phyloP scores from a whole-genome alignment of 2,113 vertebrate genomes.

The Chloropsis hardwickii region DNA sequence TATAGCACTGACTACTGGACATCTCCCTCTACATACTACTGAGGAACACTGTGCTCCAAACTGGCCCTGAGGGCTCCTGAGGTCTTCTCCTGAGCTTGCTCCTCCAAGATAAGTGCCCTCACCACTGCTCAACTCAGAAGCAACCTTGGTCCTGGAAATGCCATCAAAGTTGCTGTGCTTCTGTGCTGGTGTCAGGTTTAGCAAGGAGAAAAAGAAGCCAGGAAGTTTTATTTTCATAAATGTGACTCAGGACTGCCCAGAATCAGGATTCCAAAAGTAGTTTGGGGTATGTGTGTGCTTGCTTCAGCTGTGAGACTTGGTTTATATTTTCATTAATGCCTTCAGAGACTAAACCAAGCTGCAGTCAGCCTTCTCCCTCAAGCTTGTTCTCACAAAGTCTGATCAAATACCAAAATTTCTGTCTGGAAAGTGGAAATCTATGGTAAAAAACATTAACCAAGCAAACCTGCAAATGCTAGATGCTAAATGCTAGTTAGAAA shows the following conservation, averaged over 20 bases:
- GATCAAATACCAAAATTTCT: not conserved
- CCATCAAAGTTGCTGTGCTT: not conserved
- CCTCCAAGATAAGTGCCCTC: accelerated
- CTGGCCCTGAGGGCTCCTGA: not conserved
- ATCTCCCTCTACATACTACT: not conserved
- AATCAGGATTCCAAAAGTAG: not conserved
- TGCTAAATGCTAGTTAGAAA: not conserved
- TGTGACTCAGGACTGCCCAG: not conserved
- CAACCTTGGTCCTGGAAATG: not conserved
- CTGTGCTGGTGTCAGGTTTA: not conserved
- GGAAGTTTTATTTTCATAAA: not conserved
- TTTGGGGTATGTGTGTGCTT: not conserved
- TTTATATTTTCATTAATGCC: not conserved
- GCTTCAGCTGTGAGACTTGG: not conserved
- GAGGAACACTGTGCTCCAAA: not conserved
- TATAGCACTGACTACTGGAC: not conserved
- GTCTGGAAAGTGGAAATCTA: not conserved
- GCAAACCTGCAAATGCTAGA: not conserved
- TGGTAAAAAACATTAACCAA: not conserved
- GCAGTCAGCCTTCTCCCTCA: not conserved
- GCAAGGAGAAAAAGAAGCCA: not conserved
- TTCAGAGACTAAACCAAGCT: not conserved
- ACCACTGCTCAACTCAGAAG: not conserved
- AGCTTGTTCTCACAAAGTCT: not conserved
- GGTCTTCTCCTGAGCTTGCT: not conserved